Base-by-base conservation (phyloP, 2,888 invertebrate species). In the Salticus scenicus region DNA sequence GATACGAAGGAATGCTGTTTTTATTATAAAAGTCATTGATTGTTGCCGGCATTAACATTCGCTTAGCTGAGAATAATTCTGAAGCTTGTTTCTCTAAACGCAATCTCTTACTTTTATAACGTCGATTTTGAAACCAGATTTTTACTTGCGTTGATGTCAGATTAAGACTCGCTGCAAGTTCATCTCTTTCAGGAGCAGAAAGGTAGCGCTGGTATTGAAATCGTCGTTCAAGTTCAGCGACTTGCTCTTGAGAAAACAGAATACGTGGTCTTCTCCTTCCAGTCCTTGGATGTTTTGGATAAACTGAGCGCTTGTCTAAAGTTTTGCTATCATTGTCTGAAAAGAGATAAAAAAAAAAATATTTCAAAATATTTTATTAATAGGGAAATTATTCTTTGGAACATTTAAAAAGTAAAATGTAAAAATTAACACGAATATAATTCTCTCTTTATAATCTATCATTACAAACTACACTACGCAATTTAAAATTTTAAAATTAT, bases 101-200 rank as follows among this genome's bases (percentile, higher is more conserved):
- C 57, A 73, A 31, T 93, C 72, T 92, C 90, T 96, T 96, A 91
- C 94, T 95, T 89, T 96, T 96, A 92, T 96, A 96, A n/a, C 95
- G 93, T 72, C 97, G 93, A 91, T 98, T 98, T 91, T 98, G 98
- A 91, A 98, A 98, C 98, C 98, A 98, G 88, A 98, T 93, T 89
- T 98, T 92, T n/a, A 90, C 90, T 91, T 97, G 97, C 0, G 97
- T 97, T 0, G 97, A 95, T 5, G 97, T 95, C 2, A 98, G 92
- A 90, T 95, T 96, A 24, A 97, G 91, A 17, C 93, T 93, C 89
- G 94, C 94, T 0, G 97, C 97, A 89, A 97, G 93, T 89, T 96
- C 94, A 90, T 98, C 97, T 20, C 97, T 92, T 90, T 98, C 97
- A 0, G 96, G 96, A 0, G 97, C 97, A 8, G 96, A 96, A 10